Evolutionary conservation across 2,797 vertebrate species (phyloP).

Genomic region (Margarornis squamiger): DNA sequence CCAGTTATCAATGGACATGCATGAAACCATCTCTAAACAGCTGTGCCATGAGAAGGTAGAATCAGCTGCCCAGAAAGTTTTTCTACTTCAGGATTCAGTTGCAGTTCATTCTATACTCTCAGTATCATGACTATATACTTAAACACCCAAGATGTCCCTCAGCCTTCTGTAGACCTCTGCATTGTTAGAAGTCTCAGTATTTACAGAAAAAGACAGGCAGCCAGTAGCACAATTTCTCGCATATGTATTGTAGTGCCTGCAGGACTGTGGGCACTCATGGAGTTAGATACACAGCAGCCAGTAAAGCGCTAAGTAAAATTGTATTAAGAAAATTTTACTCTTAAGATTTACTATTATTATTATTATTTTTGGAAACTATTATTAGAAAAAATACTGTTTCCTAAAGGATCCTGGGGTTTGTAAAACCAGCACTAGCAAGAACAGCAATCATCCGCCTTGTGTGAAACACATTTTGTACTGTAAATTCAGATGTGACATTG

Average conservation of each 20-base stretch:
- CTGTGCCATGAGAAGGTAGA: not conserved
- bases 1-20: not conserved
- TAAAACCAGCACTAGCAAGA: not conserved
- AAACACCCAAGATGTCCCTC: not conserved
- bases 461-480: not conserved
- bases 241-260: accelerated
- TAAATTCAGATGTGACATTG: not conserved
- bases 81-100: not conserved
- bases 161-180: not conserved
- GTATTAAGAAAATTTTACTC: not conserved
- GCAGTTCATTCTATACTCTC: not conserved
- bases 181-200: not conserved
- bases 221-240: not conserved
- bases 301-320: not conserved
- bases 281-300: not conserved
- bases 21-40: not conserved
- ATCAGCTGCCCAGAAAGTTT: not conserved
- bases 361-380: not conserved
- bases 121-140: not conserved
- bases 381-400: not conserved
- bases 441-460: not conserved
- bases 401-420: not conserved
- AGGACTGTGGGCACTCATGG: not conserved
- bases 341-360: not conserved
- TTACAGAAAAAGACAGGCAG: not conserved